Percentiles rank a stretch among this genome's conserved stretches.
Evolutionary conservation across 2,888 invertebrate genomes (phyloP).

Genomic region (Altica lythri): DNA sequence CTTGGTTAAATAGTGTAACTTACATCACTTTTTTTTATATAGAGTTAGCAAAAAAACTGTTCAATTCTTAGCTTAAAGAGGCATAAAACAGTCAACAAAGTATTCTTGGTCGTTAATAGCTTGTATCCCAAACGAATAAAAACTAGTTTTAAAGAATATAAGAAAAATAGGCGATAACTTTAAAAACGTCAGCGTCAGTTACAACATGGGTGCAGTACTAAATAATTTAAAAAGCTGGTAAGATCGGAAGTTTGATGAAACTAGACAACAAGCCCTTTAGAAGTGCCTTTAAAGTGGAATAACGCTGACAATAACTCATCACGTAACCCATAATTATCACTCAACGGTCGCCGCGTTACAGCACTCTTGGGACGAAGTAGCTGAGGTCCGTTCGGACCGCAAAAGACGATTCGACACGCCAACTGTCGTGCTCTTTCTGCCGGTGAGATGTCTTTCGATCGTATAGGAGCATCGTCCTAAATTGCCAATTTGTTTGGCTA

Average conservation of each 20-base stretch:
- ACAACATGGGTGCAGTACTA: no score
- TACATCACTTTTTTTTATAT: no score
- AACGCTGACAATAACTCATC: constrained; percentile 55
- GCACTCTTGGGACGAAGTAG: constrained; percentile 42
- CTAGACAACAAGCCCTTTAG: constrained; percentile 1
- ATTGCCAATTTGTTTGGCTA: constrained; percentile 39
- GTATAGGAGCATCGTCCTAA: constrained; percentile 32
- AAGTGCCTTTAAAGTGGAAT: constrained; percentile 36
- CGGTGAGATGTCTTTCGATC: constrained; percentile 27
- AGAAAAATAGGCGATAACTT: no score
- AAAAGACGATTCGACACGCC: constrained; percentile 41
- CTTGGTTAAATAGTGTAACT: no score
- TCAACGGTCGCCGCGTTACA: constrained; percentile 51
- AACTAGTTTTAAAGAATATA: no score
- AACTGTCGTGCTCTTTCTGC: constrained; percentile 41
- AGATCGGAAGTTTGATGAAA: constrained; percentile 1
- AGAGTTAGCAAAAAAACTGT: no score
- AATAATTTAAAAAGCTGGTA: background rate
- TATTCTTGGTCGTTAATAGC: no score
- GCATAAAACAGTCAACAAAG: no score
- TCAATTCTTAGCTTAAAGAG: no score
- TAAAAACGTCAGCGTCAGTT: no score
- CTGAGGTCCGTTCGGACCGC: constrained; percentile 34
- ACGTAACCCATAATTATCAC: constrained; percentile 57
- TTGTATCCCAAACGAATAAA: no score